Base-by-base conservation (phyloP, 2,888 invertebrate species). In the Lasioglossum vierecki region DNA sequence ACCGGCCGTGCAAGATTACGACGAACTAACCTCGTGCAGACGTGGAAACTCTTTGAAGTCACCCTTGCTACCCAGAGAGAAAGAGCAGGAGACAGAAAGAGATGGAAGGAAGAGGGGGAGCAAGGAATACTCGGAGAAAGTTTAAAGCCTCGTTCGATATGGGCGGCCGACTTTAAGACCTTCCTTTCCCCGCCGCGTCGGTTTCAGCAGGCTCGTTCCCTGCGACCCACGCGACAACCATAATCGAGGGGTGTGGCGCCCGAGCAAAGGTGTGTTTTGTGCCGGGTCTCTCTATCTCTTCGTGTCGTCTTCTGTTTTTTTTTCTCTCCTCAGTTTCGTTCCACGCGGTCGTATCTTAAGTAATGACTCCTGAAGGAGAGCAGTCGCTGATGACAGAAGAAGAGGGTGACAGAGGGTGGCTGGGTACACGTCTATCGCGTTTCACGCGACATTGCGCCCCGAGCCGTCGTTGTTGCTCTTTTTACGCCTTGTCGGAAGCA, bases 181-280 rank as follows among this genome's bases (percentile, higher is more conserved):
- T 78, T 82, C 81, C 83, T 79, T 81, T 79, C 68, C 79, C 79
- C 75, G 77, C 79, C 82, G 81, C 82, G 46, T 15, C 46, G 80
- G 78, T 79, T 82, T 78, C 83, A 68, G 53, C 83, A 30, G 60
- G 79, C 66, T 82, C 74, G 73, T 18, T 49, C 39, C 39, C 77
- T 57, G 76, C 83, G 77, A 81, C 88, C 83, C 84, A 86, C 82
- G 88, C 90, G 82, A 88, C 83, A 71, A 82, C 73, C 83, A 78
- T 83, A 82, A 88, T 89, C 88, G 89, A 80, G 85, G 89, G 88
- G 88, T 85, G 89, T 82, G 88, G 82, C 89, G 41, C 75, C 57
- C 73, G 70, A 73, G 79, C 81, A 84, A 85, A 87, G 77, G 82
- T 83, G 83, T 89, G 81, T 85, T 87, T 89, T 80, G 87, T 84